Base-by-base conservation (phyloP, 2,797 vertebrate species). In the Eleutherodactylus coqui region DNA sequence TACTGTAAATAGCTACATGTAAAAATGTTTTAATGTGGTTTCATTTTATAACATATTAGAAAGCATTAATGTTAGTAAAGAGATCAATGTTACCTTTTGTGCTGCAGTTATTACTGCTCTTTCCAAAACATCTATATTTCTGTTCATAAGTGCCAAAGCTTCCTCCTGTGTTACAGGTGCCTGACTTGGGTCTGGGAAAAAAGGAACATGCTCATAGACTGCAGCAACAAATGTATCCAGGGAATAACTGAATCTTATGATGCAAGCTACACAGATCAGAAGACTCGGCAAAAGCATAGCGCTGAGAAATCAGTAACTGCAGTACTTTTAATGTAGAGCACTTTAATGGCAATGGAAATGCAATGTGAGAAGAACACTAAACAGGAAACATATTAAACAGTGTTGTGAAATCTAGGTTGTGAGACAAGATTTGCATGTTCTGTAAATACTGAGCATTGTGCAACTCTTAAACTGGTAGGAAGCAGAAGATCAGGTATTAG, bases 81-180 rank as follows among this genome's bases (percentile, higher is more conserved):
- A 51, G 4, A 17, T 19, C 5, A 1, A 0, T 0, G 0, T 2
- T 90, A 92, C 89, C 90, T 90, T 62, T 2, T 73, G 84, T 86
- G 88, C 78, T 82, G 90, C 91, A 78, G 85, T 24, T 80, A 89
- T 82, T 67, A 92, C 47, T 38, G 89, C 88, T 1, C 4, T 82
- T 88, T 93, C 91, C 76, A 93, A 89, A 86, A 92, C 8, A 41
- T 89, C 89, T 16, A 75, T 79, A 29, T 90, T 92, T 88, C 90
- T 90, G 36, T 88, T 88, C 88, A 91, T 91, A 77, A 88, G 24
- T 29, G 85, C 38, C 79, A 92, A 90, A 60, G 86, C 87, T 21
- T 89, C 89, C 53, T 91, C 87, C 58, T 69, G 51, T 17, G 89
- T 89, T 84, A 90, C 86, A 1, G 80, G 84, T 5, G 38, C 36